Conservation (phyloP, 2,888 invertebrate species). For the Deroplatys truncata region DNA sequence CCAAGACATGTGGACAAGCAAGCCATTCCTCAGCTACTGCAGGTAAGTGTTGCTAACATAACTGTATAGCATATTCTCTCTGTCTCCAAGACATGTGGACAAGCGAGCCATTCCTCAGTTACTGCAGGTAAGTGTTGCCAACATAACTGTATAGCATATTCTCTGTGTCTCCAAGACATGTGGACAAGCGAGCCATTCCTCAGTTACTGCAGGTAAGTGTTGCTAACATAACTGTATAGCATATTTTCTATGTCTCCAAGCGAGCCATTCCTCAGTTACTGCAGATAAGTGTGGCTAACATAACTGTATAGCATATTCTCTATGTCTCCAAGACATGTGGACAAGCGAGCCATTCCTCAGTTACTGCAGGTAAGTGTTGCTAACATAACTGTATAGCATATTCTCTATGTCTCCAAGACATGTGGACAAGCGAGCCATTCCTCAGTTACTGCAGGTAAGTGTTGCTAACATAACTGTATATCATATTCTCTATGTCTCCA, state of each 20-base stretch:
- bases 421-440: conserved; percentile 48
- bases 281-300: conserved; percentile 50
- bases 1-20: conserved; percentile 36
- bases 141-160: not conserved
- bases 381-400: not conserved
- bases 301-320: not conserved
- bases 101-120: conserved; percentile 56
- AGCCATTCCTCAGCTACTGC: conserved; percentile 63
- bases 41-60: conserved; percentile 47
- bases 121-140: conserved; percentile 55
- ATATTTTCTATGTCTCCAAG: too few species aligned
- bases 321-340: conserved; percentile 34
- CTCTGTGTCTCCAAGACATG: conserved; percentile 32
- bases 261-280: conserved; percentile 60
- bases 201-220: conserved; percentile 61
- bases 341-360: conserved; percentile 53
- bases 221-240: not conserved
- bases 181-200: conserved; percentile 51
- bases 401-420: conserved; percentile 33
- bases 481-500: conserved; percentile 23
- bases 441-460: conserved; percentile 64
- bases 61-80: too few species aligned
- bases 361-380: conserved; percentile 59
- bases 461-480: not conserved
- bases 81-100: conserved; percentile 34